Base-by-base conservation (phyloP, 2,888 invertebrate species). In the Bombylius discolor region DNA sequence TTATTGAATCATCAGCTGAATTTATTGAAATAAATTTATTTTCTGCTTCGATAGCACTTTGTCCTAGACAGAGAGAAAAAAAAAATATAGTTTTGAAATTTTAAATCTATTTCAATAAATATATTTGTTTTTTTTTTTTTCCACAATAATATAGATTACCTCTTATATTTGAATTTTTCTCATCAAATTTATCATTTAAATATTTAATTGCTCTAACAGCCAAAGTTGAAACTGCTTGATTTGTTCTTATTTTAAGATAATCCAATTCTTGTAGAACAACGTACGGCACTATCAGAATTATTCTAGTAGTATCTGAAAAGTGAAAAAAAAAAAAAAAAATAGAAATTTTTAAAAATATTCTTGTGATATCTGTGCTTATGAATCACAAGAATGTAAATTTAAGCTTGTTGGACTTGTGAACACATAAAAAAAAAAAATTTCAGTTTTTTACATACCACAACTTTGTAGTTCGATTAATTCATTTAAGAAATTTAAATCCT, bases 231-330 rank as follows among this genome's bases (percentile, higher is more conserved):
- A 65, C 58, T 9, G 63, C 57, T 34, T 64, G 62, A 5, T 58
- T 57, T 1, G 62, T 66, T 59, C 61, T 66, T 58, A 63, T 71
- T 70, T 72, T 79, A 63, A 68, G 69, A 64, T 66, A 72, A 67
- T 79, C 79, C 56, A 79, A 62, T 63, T 79, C 79, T 60, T 75
- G 76, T 12, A 78, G 68, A 1, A 79, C 79, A 61, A 75, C 70
- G 70, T 78, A 79, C 1, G 79, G 79, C 49, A 72, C 60, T 52
- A 75, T 72, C 36, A 76, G 68, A 55, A 79, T 62, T 39, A 72
- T 67, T 4, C 67, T 68, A 3, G 51, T 60, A 4, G 68, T 68
- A 56, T 62, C 66, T 65, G 33, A 4, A 52, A 53, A 32, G 5
- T n/a, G 23, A 49, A 31, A 11, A 34, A 14, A 36, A 49, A 11